Percentiles rank a stretch among this genome's conserved stretches.
phyloP scores from a whole-genome alignment of 2,888 invertebrate genomes.

The Netelia virgata region DNA sequence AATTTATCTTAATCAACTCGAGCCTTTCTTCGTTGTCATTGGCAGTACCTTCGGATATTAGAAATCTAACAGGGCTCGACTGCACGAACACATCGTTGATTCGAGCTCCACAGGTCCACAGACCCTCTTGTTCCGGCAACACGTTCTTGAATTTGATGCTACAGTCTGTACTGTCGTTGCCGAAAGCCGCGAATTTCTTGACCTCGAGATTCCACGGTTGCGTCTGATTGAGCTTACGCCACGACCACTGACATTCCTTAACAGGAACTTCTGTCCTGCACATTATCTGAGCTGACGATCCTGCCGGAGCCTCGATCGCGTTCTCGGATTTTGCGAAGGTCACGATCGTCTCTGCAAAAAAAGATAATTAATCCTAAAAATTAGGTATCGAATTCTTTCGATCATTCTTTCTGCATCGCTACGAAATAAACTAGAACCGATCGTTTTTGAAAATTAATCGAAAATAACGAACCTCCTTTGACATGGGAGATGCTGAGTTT shows the following conservation, averaged over 20 bases:
- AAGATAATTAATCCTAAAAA: neutral
- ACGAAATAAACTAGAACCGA: too few species aligned
- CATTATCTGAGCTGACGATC: conserved; percentile 79
- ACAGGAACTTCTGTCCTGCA: conserved; percentile 79
- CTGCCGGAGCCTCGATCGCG: conserved; percentile 78
- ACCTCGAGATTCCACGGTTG: conserved; percentile 81
- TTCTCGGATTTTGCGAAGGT: conserved; percentile 77
- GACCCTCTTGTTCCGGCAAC: conserved; percentile 81
- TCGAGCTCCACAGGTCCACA: conserved; percentile 83
- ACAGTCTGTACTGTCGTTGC: conserved; percentile 81
- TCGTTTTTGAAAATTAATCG: conserved; percentile 4
- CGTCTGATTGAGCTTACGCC: conserved; percentile 82
- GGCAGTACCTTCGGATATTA: conserved; percentile 80
- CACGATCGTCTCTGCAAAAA: conserved; percentile 73
- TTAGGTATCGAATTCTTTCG: too few species aligned
- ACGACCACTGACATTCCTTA: conserved; percentile 83
- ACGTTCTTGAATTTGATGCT: conserved; percentile 82
- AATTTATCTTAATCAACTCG: too few species aligned
- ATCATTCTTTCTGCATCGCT: too few species aligned
- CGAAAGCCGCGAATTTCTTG: conserved; percentile 81
- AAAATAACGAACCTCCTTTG: conserved; percentile 73
- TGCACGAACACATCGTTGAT: conserved; percentile 78
- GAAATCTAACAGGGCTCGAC: conserved; percentile 78
- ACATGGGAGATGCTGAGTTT: conserved; percentile 79
- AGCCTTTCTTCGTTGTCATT: neutral